phyloP scores from a whole-genome alignment of 2,797 vertebrate species.

The Sebastolobus altivelis region DNA sequence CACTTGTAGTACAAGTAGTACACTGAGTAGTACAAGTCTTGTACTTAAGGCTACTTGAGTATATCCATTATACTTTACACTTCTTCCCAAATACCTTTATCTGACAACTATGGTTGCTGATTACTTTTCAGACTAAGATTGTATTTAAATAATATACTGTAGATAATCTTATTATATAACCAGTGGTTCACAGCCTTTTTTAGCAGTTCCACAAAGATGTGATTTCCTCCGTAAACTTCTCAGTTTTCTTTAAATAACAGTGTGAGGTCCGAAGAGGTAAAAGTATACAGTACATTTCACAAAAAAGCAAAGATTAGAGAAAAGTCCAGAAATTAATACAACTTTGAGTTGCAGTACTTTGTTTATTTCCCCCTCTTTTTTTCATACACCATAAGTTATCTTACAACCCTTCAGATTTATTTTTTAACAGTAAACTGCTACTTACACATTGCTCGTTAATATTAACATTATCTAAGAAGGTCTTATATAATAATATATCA shows the following conservation, averaged over 20 bases:
- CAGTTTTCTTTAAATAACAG: background rate
- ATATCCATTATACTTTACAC: background rate
- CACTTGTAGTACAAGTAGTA: too few species aligned
- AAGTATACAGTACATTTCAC: background rate
- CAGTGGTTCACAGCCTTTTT: background rate
- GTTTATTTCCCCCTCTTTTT: background rate
- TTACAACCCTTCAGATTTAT: background rate
- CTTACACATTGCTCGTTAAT: background rate
- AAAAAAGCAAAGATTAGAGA: background rate
- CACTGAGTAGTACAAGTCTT: background rate
- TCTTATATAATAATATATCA: background rate
- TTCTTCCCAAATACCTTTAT: background rate
- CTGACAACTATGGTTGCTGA: background rate
- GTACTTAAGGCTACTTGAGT: background rate
- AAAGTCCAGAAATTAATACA: background rate
- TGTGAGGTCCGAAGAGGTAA: background rate
- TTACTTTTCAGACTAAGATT: background rate
- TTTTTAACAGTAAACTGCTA: background rate
- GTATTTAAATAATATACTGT: background rate
- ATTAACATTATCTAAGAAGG: background rate
- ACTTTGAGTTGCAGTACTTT: background rate
- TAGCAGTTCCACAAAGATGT: background rate
- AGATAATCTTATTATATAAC: background rate
- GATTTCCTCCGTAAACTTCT: background rate
- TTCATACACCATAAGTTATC: background rate